Evolutionary conservation across 2,113 vertebrate genomes (phyloP), one percentile per base, ranked within the genome.

Genomic region (Datnioides undecimradiatus): DNA sequence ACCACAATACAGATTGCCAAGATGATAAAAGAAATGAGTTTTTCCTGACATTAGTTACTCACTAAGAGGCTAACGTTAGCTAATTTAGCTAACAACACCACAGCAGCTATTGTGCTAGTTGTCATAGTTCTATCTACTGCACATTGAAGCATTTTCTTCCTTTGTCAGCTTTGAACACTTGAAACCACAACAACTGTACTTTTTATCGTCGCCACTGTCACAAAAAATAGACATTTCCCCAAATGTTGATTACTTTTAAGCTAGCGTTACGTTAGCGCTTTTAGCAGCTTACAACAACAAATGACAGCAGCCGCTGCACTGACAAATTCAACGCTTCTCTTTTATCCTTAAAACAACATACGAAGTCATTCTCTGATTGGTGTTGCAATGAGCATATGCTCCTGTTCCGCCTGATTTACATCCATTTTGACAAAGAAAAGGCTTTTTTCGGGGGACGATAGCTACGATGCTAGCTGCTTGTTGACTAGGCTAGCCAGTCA

Each of bases 361-460:
- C 6, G 2, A 0, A 13, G 6, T 38, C 1, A 10, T 3, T 27
- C 2, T 38, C 10, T 51, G 1, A 25, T 11, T 14, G 4, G 0
- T 21, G 1, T 1, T 4, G 5, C 0, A 6, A 17, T 5, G 33
- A 17, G 14, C 1, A 4, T 19, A 7, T 51, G 98, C 85, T 99
- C 98, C 89, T 99, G 98, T 87, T 99, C 99, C 0, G 96, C 88
- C 85, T 97, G 97, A 84, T 95, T 97, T 23, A 96, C 96, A 51
- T 99, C 98, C 98, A 99, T 99, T 79, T 83, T 93, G 8, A 81
- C 29, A 48, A 27, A 21, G 4, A 34, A 48, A 68, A 12, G 0
- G 2, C 29, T 38, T 29, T 67, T 46, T 33, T 65, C 58, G 41
- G 70, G 38, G 5, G 65, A 41, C 29, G 51, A 74, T 72, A 82